These are phyloP conservation scores for Incurvaria masculella DNA, from an alignment of 2,888 invertebrate species.

Conservation along the genomic window DNA sequence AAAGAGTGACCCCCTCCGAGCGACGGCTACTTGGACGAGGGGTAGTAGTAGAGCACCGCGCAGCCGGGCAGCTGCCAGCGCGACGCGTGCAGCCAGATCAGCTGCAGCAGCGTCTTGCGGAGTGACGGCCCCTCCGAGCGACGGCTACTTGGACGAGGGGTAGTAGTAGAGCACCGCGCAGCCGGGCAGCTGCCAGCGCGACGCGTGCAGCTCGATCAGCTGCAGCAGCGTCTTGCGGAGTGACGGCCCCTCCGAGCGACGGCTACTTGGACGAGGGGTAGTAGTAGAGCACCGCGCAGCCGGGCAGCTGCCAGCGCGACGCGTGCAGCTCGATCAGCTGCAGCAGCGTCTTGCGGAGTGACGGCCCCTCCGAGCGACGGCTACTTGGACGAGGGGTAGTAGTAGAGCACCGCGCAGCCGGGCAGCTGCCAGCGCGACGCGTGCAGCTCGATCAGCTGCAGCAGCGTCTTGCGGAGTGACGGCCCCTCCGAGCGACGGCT, in stretches of 20 bases:
- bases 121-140: too few relatives aligned
- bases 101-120: too few relatives aligned
- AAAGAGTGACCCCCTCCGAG: too few relatives aligned
- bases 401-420: constrained; percentile 65
- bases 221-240: constrained; percentile 84
- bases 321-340: constrained; percentile 90
- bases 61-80: too few relatives aligned
- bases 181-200: constrained; percentile 87
- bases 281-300: constrained; percentile 87
- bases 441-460: constrained; percentile 70
- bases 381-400: constrained; percentile 63
- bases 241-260: constrained; percentile 64
- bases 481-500: too few relatives aligned
- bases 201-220: constrained; percentile 86
- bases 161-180: constrained; percentile 89
- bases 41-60: too few relatives aligned
- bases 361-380: too few relatives aligned
- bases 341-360: constrained; percentile 78
- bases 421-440: constrained; percentile 71
- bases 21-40: too few relatives aligned
- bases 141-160: constrained; percentile 56
- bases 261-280: constrained; percentile 63
- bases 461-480: too few relatives aligned
- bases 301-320: constrained; percentile 87
- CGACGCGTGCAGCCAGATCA: too few relatives aligned